Evolutionary conservation across 1,140 invertebrate species (phyloP), one percentile per base, ranked within the genome.

Genomic region (Mylabris phalerata): DNA sequence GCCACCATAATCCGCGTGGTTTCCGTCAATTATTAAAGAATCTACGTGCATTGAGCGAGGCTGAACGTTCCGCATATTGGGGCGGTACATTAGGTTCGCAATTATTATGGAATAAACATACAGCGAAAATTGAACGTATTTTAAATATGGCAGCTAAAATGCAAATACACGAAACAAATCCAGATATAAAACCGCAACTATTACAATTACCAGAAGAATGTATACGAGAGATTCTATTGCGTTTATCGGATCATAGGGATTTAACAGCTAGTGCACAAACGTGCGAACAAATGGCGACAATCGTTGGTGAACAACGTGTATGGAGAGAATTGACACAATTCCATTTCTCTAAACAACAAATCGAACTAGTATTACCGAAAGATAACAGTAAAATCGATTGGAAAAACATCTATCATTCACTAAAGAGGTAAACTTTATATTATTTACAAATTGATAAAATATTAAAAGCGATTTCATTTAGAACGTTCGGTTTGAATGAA

Each of bases 121-220:
- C 88, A 63, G 81, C 84, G 54, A 87, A 89, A 55, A 88, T 97
- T 59, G 85, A 90, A 60, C 81, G 88, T 63, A 94, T 95, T 68
- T 80, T 89, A 60, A 80, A 83, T 57, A 90, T 93, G 66, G 88
- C 92, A 11, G 84, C 86, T 60, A 82, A 83, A 62, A 91, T 94
- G 61, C 79, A 85, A 63, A 89, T 91, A 58, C 80, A 81, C 57
- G 86, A 87, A 79, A 88, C 91, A 13, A 85, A 87, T 65, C 88
- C 91, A 58, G 86, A 93, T 73, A 85, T 87, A 52, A 82, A 84
- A 66, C 86, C 90, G 7, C 90, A 90, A 67, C 82, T 98, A 67
- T 82, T 90, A 43, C 90, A 98, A 72, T 78, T 99, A 47, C 96
- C 96, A 19, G 87, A 92, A 68, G 96, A 98, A 73, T 93, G 94